Evolutionary conservation across 2,888 invertebrate genomes (phyloP).

Genomic region (Laspeyria flexula): DNA sequence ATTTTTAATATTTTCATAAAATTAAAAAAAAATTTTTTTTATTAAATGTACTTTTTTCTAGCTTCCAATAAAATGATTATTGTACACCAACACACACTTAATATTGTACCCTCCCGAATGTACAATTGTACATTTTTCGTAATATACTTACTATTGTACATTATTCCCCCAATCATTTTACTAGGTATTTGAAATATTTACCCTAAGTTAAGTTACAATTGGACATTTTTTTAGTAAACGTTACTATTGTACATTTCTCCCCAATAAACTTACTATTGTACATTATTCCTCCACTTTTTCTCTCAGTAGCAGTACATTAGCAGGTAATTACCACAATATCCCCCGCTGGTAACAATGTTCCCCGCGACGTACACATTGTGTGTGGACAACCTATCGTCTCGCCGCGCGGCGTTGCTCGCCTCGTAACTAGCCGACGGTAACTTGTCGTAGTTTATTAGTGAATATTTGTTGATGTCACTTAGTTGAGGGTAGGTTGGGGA

Average conservation of each 20-base stretch:
- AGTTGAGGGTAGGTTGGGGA: conserved; percentile 44
- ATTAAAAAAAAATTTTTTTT: no score
- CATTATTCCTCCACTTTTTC: neutral
- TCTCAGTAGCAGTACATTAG: no score
- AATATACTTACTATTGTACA: no score
- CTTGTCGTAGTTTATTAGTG: conserved; percentile 70
- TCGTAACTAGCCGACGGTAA: conserved; percentile 69
- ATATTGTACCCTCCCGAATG: no score
- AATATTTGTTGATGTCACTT: conserved; percentile 64
- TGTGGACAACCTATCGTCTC: conserved; percentile 61
- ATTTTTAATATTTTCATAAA: no score
- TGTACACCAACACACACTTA: no score
- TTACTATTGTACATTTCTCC: neutral
- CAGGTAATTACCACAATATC: conserved; percentile 18
- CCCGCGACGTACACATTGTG: conserved; percentile 75
- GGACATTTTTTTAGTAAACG: neutral
- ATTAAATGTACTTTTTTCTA: no score
- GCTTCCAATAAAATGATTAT: no score
- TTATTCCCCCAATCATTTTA: no score
- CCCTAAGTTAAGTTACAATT: no score
- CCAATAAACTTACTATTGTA: neutral
- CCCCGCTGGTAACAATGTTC: conserved; percentile 66
- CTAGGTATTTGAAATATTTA: no score
- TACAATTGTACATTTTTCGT: no score
- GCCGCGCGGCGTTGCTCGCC: conserved; percentile 53